phyloP scores from a whole-genome alignment of 2,888 invertebrate species.

The Melangyna quadrimaculata region DNA sequence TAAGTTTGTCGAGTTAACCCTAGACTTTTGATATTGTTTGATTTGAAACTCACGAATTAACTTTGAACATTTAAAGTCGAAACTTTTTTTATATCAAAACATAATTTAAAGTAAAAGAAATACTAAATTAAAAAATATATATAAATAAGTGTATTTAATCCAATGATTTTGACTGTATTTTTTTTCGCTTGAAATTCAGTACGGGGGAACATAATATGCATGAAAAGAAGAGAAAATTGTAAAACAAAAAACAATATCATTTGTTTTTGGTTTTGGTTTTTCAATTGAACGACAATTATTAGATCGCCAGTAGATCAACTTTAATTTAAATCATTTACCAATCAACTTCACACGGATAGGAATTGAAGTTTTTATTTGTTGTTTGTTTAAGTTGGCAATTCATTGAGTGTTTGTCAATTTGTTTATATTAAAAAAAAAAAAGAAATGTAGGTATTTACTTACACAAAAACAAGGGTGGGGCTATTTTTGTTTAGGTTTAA shows the following conservation, averaged over 20 bases:
- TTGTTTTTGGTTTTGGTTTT: conserved; percentile 3
- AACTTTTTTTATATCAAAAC: no score
- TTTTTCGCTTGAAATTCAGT: conserved; percentile 4
- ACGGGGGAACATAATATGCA: conserved; percentile 2
- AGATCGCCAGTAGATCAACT: conserved; percentile 50
- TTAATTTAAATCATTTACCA: conserved; percentile 30
- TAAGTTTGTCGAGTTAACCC: no score
- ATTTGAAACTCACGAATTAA: no score
- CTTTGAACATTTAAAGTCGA: no score
- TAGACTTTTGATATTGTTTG: no score
- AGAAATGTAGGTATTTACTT: not conserved
- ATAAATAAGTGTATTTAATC: not conserved
- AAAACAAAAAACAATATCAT: not conserved
- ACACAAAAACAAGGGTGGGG: not conserved
- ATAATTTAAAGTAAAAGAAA: no score
- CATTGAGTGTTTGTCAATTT: conserved; percentile 8
- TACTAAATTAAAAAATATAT: not conserved
- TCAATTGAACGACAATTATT: conserved; percentile 50
- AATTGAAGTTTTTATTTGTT: not conserved
- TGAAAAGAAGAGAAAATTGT: not conserved
- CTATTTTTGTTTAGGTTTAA: not conserved
- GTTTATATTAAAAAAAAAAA: not conserved
- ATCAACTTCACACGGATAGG: conserved; percentile 36
- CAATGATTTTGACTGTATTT: not conserved
- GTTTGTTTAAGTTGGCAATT: not conserved